Evolutionary conservation across 2,797 vertebrate genomes (phyloP).

Genomic region (Zenarchopterus dispar): DNA sequence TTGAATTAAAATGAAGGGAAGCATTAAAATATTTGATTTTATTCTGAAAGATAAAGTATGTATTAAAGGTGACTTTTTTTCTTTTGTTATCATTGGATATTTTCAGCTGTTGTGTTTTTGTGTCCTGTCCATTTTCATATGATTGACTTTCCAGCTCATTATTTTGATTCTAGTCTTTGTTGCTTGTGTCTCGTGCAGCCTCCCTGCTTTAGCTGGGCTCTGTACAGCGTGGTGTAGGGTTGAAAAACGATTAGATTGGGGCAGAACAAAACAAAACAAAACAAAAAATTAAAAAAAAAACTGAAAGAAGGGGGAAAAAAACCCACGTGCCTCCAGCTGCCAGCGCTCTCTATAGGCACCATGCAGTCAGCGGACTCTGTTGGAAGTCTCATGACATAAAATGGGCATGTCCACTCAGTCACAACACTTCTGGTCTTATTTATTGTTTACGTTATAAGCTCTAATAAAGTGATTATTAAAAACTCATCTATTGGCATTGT

Average conservation of each 20-base stretch:
- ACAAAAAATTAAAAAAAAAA: too few species aligned
- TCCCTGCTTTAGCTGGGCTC: constrained; percentile 66
- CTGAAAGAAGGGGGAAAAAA: too few species aligned
- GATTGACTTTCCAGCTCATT: constrained; percentile 76
- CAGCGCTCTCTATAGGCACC: constrained; percentile 59
- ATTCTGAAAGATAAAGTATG: constrained; percentile 84
- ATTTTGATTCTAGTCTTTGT: constrained; percentile 72
- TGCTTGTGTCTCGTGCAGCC: constrained; percentile 66
- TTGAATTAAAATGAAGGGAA: constrained; percentile 70
- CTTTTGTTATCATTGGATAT: constrained; percentile 86
- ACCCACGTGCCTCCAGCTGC: constrained; percentile 57
- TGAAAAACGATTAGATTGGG: constrained; percentile 70
- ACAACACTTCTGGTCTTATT: constrained; percentile 83
- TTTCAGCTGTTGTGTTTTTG: constrained; percentile 78
- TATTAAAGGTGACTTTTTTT: constrained; percentile 83
- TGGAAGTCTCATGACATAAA: constrained; percentile 65
- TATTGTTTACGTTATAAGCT: constrained; percentile 80
- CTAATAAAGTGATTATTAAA: constrained; percentile 77
- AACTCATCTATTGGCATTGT: constrained; percentile 54
- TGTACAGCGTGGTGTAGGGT: constrained; percentile 71
- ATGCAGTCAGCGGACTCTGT: constrained; percentile 63
- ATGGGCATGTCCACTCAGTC: constrained; percentile 74
- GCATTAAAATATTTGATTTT: constrained; percentile 80
- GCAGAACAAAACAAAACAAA: constrained; percentile 47
- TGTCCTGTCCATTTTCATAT: constrained; percentile 77